Conservation (phyloP, 2,888 invertebrate species). For the Cheilosia grossa region DNA sequence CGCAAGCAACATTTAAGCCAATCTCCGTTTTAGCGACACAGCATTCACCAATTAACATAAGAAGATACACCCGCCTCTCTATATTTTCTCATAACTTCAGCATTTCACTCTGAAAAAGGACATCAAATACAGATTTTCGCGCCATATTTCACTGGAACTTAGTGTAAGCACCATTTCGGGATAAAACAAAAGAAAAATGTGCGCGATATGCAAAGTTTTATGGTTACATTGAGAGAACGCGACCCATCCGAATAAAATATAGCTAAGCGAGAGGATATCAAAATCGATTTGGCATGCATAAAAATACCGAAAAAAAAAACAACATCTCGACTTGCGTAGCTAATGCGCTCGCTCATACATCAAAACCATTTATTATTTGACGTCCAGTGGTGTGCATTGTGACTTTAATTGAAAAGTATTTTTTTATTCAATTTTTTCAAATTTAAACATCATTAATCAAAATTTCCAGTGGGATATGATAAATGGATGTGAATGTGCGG, state of each 20-base stretch:
- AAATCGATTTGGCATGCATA: constrained; percentile 21
- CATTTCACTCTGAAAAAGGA: neutral
- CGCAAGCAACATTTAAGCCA: neutral
- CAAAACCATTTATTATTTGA: neutral
- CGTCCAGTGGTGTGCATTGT: neutral
- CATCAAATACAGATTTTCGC: constrained; percentile 30
- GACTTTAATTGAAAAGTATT: constrained; percentile 38
- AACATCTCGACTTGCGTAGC: constrained; percentile 14
- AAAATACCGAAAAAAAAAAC: neutral
- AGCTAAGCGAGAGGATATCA: neutral
- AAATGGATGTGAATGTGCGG: constrained; percentile 1
- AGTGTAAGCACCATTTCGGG: constrained; percentile 39
- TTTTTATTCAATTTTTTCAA: neutral
- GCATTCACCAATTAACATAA: no score
- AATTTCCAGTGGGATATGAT: constrained; percentile 4
- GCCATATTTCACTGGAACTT: constrained; percentile 47
- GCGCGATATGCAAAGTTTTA: constrained; percentile 36
- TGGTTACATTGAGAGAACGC: constrained; percentile 6
- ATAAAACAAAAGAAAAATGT: constrained; percentile 40
- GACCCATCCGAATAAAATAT: neutral
- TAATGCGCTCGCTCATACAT: constrained; percentile 11
- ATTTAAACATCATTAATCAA: constrained; percentile 35
- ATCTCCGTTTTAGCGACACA: no score
- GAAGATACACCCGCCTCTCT: neutral
- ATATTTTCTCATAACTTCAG: neutral